Evolutionary conservation across 2,888 invertebrate genomes (phyloP), one percentile per base, ranked within the genome.

Genomic region (Nycteola revayana): DNA sequence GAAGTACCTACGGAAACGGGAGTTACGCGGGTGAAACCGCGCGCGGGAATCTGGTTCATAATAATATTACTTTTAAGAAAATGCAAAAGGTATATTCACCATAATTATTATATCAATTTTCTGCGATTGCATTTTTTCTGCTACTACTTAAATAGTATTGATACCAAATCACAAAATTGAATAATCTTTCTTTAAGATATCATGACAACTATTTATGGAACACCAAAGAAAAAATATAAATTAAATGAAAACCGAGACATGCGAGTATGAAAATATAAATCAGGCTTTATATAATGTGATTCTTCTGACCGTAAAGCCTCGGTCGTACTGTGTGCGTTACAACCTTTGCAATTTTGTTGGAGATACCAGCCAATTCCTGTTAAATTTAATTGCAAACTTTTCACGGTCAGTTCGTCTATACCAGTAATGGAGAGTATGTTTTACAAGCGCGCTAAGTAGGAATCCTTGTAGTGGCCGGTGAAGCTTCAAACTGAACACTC

Each of bases 221-320:
- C n/a, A n/a, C n/a, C n/a, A n/a, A n/a, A n/a, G n/a, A n/a, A n/a
- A n/a, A n/a, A n/a, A n/a, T n/a, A n/a, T n/a, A n/a, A n/a, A n/a
- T n/a, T n/a, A n/a, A n/a, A n/a, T n/a, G n/a, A n/a, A 43, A 40
- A 24, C 30, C 33, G 22, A 40, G 42, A 33, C 14, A 37, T 27
- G 30, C 29, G 7, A 35, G 30, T 49, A 31, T 44, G 29, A 41
- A 56, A 34, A 50, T 45, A 51, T 45, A 49, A 43, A 50, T 56
- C 48, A 53, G 25, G 23, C 26, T 50, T 50, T 46, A 53, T 54
- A 51, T 42, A 51, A 44, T 41, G 32, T 32, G 27, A 37, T 50
- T 47, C 32, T 48, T 49, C 42, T 38, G 36, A 35, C 57, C 44
- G 45, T 53, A 53, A 56, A 43, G 45, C 14, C 10, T 27, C 3